phyloP scores from a whole-genome alignment of 2,888 invertebrate species.

The Dioctria linearis region DNA sequence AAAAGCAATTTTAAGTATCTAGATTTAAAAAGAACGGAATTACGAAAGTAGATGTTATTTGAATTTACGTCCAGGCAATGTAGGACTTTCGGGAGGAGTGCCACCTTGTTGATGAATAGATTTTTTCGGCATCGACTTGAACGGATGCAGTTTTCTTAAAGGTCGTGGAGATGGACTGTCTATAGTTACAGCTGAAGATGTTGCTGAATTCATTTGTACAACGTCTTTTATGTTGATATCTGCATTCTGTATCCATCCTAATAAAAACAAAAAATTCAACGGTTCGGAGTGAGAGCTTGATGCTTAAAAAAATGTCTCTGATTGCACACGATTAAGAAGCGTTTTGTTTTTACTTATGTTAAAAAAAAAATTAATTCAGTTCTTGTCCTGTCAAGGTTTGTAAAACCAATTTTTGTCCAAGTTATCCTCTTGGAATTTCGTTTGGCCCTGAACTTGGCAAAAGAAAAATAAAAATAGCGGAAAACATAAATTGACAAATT shows the following conservation, averaged over 20 bases:
- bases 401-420: conserved; percentile 35
- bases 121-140: conserved; percentile 67
- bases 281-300: background rate
- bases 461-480: conserved; percentile 12
- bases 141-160: conserved; percentile 66
- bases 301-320: background rate
- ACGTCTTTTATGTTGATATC: conserved; percentile 65
- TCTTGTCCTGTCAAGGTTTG: conserved; percentile 37
- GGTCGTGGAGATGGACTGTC: conserved; percentile 69
- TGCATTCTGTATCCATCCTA: conserved; percentile 70
- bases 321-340: background rate
- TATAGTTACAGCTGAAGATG: conserved; percentile 64
- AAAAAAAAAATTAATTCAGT: conserved; percentile 23
- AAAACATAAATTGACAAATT: conserved; percentile 9
- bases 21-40: conserved; percentile 8
- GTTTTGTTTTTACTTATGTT: conserved; percentile 21
- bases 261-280: conserved; percentile 18
- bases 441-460: conserved; percentile 26
- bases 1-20: conserved; percentile 12
- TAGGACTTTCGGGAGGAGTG: conserved; percentile 69
- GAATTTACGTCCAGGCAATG: conserved; percentile 68
- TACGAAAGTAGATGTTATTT: conserved; percentile 62
- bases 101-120: conserved; percentile 62
- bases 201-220: conserved; percentile 60
- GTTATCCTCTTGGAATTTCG: conserved; percentile 32